Evolutionary conservation across 2,888 invertebrate genomes (phyloP).

Genomic region (Leucophenga maculata): DNA sequence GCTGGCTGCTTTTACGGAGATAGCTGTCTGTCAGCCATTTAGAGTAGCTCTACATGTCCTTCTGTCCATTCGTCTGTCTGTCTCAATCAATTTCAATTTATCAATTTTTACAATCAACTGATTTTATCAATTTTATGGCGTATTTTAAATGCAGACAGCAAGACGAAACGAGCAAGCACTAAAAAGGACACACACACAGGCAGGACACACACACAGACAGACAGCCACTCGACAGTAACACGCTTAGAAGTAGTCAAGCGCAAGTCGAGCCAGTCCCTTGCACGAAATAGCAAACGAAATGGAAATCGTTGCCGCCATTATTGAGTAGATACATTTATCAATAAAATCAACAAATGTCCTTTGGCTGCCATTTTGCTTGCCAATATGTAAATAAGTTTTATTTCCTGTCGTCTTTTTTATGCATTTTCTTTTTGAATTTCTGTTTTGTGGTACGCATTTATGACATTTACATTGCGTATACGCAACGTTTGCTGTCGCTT

Average conservation of each 20-base stretch:
- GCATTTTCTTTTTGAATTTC: background rate
- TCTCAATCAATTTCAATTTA: conserved; percentile 64
- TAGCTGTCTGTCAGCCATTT: conserved; percentile 14
- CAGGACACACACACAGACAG: conserved; percentile 12
- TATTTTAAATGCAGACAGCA: conserved; percentile 54
- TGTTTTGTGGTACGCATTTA: too few relatives aligned
- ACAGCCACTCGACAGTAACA: background rate
- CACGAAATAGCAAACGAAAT: background rate
- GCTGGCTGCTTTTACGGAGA: too few relatives aligned
- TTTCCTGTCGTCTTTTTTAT: conserved; percentile 14
- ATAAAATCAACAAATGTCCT: conserved; percentile 61
- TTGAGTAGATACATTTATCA: conserved; percentile 50
- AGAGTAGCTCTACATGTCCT: background rate
- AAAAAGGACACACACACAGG: conserved; percentile 39
- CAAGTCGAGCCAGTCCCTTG: background rate
- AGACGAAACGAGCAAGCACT: background rate
- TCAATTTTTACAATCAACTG: conserved; percentile 65
- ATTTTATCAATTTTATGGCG: conserved; percentile 64
- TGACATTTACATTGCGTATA: conserved; percentile 13
- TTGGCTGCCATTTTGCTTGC: conserved; percentile 19
- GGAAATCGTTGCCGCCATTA: conserved; percentile 26
- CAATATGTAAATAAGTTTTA: conserved; percentile 24
- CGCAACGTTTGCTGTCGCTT: background rate
- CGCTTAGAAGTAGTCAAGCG: too few relatives aligned
- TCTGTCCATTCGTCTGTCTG: conserved; percentile 34